Base-by-base conservation (phyloP, 2,888 invertebrate genomes). In the Phrixothrix hirtus region DNA sequence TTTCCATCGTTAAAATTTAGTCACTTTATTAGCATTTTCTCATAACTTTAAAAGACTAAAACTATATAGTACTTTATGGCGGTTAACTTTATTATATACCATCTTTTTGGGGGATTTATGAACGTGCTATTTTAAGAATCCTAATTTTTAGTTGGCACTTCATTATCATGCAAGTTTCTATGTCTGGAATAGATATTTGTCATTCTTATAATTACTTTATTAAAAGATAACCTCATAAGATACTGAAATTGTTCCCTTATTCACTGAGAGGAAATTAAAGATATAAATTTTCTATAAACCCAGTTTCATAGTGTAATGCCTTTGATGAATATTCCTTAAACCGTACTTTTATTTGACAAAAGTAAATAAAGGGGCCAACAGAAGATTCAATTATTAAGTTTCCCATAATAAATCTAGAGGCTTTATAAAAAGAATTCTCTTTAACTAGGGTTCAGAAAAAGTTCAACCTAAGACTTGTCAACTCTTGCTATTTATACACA, bases 11-110 rank as follows among this genome's bases (percentile, higher is more conserved):
- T 61, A 58, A 61, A 60, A 55, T 61, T 55, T 53, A 53, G 58
- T 42, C 59, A 60, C 54, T 55, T 58, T 60, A 62, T 62, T 60
- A 60, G 60, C 58, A 53, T 49, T 50, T 43, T 45, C 41, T 39
- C 53, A 53, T 59, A 57, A 60, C 43, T 60, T 59, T 52, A 46
- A 50, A 43, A 36, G 29, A 21, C 29, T 45, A 27, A 54, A 57
- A 59, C n/a, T n/a, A n/a, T n/a, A n/a, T n/a, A n/a, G n/a, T n/a
- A n/a, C n/a, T n/a, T n/a, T n/a, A n/a, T n/a, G n/a, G n/a, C n/a
- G n/a, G n/a, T n/a, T n/a, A n/a, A n/a, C n/a, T n/a, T n/a, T n/a
- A n/a, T n/a, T n/a, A n/a, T n/a, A n/a, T n/a, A n/a, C n/a, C n/a
- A n/a, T n/a, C n/a, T n/a, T n/a, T n/a, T n/a, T n/a, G n/a, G n/a